Percentiles rank a stretch among this genome's conserved stretches.
These are phyloP conservation scores for Cynodonichthys magdalenae DNA, from an alignment of 2,797 vertebrate species.

Conservation along the genomic window DNA sequence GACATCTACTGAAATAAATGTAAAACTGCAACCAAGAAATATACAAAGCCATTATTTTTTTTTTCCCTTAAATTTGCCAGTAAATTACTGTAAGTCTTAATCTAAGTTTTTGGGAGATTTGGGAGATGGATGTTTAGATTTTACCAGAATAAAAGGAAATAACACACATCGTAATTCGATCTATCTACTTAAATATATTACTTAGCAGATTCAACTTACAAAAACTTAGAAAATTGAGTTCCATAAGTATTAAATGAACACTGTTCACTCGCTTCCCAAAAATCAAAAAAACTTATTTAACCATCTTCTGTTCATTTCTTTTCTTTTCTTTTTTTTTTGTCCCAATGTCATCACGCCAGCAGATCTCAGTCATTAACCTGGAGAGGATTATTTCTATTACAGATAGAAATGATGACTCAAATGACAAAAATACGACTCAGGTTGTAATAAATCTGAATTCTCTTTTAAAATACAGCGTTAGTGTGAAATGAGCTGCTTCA, in stretches of 20 bases:
- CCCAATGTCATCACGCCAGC: conserved; percentile 16
- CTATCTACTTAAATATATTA: too few species aligned
- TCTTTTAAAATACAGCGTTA: conserved; percentile 44
- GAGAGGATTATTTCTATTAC: conserved; percentile 31
- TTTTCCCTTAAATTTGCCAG: too few species aligned
- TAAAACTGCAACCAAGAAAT: not conserved
- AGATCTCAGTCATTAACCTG: conserved; percentile 51
- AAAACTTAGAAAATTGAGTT: not conserved
- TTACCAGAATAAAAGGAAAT: too few species aligned
- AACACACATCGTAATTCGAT: too few species aligned
- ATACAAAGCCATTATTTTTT: too few species aligned
- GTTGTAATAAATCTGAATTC: conserved; percentile 64
- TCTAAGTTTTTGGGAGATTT: too few species aligned
- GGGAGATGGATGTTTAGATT: too few species aligned
- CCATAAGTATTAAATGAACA: not conserved
- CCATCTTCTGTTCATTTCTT: conserved; percentile 17
- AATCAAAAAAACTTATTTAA: conserved; percentile 9
- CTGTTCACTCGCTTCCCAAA: not conserved
- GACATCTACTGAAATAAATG: not conserved
- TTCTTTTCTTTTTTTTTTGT: not conserved
- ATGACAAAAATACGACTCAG: conserved; percentile 42
- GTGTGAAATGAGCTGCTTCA: conserved; percentile 59
- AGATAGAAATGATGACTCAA: conserved; percentile 48
- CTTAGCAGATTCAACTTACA: conserved; percentile 2
- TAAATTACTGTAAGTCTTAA: too few species aligned